Evolutionary conservation across 2,113 vertebrate species (phyloP).

Genomic region (Eublepharis macularius): DNA sequence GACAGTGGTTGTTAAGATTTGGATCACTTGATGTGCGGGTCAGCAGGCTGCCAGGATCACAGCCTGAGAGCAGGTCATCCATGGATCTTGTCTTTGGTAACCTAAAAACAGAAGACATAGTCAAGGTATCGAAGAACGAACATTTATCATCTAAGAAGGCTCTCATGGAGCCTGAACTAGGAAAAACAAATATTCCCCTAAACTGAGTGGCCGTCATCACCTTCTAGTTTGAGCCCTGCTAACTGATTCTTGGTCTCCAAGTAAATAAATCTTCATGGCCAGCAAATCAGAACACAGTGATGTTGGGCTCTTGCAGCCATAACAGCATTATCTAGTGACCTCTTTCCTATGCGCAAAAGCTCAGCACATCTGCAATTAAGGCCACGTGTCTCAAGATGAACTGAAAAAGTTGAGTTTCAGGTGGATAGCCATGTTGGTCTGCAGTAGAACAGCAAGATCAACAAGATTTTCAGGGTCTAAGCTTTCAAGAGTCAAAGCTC

Average conservation of each 20-base stretch:
- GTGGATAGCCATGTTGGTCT: too few relatives aligned
- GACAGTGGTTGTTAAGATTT: slow-evolving; percentile 97
- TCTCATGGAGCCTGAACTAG: not conserved
- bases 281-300: not conserved
- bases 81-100: slow-evolving; percentile 97
- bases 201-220: not conserved
- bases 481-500: too few relatives aligned
- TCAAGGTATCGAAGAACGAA: slow-evolving; percentile 2
- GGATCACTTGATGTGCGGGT: slow-evolving; percentile 97
- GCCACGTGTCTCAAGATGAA: not conserved
- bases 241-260: not conserved
- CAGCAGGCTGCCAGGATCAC: slow-evolving; percentile 87
- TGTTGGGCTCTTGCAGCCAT: not conserved
- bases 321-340: not conserved
- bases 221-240: not conserved
- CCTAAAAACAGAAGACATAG: slow-evolving; percentile 69
- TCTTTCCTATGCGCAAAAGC: not conserved
- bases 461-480: too few relatives aligned
- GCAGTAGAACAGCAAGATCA: too few relatives aligned
- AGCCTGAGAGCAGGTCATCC: slow-evolving; percentile 93
- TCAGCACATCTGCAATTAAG: not conserved
- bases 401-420: too few relatives aligned
- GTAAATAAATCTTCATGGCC: not conserved
- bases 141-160: not conserved
- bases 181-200: not conserved